Base-by-base conservation (phyloP, 2,888 invertebrate species). In the Agrochola litura region DNA sequence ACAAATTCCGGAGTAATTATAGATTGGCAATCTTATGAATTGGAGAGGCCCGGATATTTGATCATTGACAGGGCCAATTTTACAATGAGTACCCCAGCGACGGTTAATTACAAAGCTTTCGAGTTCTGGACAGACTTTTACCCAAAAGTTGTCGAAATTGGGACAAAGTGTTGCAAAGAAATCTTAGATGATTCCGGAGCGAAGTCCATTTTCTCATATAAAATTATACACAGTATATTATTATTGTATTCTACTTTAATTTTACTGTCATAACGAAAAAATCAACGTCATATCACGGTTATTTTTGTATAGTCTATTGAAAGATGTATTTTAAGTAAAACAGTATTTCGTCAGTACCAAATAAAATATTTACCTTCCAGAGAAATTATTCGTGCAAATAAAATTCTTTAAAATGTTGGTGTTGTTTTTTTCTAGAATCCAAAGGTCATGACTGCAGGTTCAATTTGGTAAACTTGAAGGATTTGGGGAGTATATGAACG, bases 91-190 rank as follows among this genome's bases (percentile, higher is more conserved):
- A 97, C 98, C 86, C 93, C 97, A 0, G 96, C 95, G 5, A 97
- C 96, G 52, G 96, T 98, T 52, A 98, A 98, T 93, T 98, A 98
- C 90, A 98, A 98, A 90, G 97, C 98, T 41, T 97, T 98, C 83
- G 97, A 98, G 82, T 98, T 98, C 94, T 98, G 98, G 98, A 98
- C 98, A 88, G 97, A 98, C 81, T 98, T 98, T 92, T 98, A 98
- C 91, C 98, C 98, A 0, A 98, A 97, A 93, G 97, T 98, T 61
- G 94, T 98, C 19, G 97, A 97, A 89, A 97, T 98, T 82, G 98
- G 98, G 0, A 97, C 97, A 6, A 97, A 97, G 89, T 98, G 98
- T 91, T 98, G 98, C 90, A 98, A 98, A 91, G 97, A 97, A 80
- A 93, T 93, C 25, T 92, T 92, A 8, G 96, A 96, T 1, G 96